phyloP scores from a whole-genome alignment of 2,797 vertebrate species.

The Percopsis omiscomaycus region DNA sequence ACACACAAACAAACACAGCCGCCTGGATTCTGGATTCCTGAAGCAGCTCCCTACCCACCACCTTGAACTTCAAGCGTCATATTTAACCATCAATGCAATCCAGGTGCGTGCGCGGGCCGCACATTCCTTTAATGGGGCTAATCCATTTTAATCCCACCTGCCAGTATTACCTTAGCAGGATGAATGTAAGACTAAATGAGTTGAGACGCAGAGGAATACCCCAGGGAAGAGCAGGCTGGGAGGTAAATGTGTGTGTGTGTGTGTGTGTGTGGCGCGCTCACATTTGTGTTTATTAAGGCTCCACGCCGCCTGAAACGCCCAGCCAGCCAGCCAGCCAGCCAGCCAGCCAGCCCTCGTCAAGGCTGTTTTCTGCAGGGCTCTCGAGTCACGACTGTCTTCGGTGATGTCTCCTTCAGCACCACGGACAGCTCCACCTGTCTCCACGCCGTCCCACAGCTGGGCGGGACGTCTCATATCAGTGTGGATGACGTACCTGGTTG shows the following conservation, averaged over 20 bases:
- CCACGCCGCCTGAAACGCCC: slow-evolving; percentile 53
- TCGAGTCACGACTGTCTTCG: slow-evolving; percentile 65
- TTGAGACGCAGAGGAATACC: slow-evolving; percentile 79
- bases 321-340: slow-evolving; percentile 22
- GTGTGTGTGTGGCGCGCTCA: neutral
- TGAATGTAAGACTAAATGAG: slow-evolving; percentile 83
- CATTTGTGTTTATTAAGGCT: slow-evolving; percentile 50
- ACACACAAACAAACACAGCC: slow-evolving; percentile 14
- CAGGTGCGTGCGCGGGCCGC: slow-evolving; percentile 50
- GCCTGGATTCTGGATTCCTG: slow-evolving; percentile 5
- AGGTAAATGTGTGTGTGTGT: slow-evolving; percentile 65
- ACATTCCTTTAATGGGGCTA: slow-evolving; percentile 80
- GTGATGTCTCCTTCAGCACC: slow-evolving; percentile 77
- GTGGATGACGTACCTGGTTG: no score
- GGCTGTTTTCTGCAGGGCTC: slow-evolving; percentile 62
- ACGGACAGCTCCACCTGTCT: slow-evolving; percentile 72
- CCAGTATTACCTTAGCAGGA: slow-evolving; percentile 82
- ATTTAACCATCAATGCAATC: slow-evolving; percentile 31
- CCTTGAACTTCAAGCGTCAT: neutral
- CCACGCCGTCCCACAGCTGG: slow-evolving; percentile 42
- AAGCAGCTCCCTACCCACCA: neutral
- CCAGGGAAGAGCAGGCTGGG: slow-evolving; percentile 64
- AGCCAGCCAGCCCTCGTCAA: slow-evolving; percentile 41
- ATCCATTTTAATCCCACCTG: slow-evolving; percentile 86
- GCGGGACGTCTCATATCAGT: no score